Percentiles rank a stretch among this genome's conserved stretches.
Conservation (phyloP, 1,140 invertebrate species). For the Macrobrachium rosenbergii region DNA sequence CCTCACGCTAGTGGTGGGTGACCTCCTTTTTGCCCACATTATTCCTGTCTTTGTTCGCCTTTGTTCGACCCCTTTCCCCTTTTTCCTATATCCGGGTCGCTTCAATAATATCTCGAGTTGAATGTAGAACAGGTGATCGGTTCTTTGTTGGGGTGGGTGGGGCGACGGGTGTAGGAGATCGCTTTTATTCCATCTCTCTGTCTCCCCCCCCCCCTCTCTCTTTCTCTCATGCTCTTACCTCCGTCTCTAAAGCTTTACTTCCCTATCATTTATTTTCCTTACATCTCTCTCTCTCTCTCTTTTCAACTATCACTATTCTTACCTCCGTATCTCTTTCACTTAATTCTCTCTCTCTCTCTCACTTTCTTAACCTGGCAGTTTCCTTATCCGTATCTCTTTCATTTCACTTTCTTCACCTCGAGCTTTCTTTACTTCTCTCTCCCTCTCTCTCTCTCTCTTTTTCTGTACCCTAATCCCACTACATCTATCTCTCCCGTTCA, state of each 20-base stretch:
- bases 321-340: not conserved
- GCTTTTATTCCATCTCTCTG: not conserved
- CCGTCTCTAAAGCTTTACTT: too few relatives aligned
- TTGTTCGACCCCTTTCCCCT: not conserved
- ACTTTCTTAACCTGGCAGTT: not conserved
- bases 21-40: not conserved
- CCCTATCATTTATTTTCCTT: too few relatives aligned
- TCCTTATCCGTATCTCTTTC: not conserved
- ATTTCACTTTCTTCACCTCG: not conserved
- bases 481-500: not conserved
- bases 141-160: too few relatives aligned
- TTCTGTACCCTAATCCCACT: not conserved
- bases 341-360: slow-evolving; percentile 8
- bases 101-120: too few relatives aligned
- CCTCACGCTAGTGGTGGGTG: not conserved
- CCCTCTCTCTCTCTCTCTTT: not conserved
- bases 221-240: too few relatives aligned
- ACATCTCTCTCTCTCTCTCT: too few relatives aligned
- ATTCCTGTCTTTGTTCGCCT: not conserved
- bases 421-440: not conserved
- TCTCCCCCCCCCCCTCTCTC: not conserved
- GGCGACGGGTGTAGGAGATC: too few relatives aligned
- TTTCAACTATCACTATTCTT: not conserved
- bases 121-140: too few relatives aligned
- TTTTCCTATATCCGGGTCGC: not conserved